These are phyloP conservation scores for Dolichopus griseipennis DNA, from an alignment of 2,888 invertebrate genomes.

Conservation along the genomic window DNA sequence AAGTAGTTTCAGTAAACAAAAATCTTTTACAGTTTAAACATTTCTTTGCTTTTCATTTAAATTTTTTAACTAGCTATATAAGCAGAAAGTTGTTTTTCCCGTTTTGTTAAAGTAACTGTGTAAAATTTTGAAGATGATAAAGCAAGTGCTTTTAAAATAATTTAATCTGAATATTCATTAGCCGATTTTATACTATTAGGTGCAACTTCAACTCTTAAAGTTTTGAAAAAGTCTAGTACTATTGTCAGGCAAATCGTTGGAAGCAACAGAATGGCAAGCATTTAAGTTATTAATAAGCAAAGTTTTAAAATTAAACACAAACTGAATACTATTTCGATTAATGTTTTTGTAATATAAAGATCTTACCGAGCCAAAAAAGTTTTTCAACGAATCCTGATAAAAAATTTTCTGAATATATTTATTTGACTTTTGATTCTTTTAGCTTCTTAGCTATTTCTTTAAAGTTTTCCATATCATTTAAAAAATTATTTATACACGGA, in stretches of 20 bases:
- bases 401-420: background rate
- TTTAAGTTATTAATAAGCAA: background rate
- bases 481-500: slow-evolving; percentile 2
- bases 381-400: background rate
- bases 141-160: too few relatives aligned
- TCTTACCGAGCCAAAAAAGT: background rate
- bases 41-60: too few relatives aligned
- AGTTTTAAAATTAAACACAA: background rate
- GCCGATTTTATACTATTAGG: too few relatives aligned
- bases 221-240: too few relatives aligned
- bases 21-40: too few relatives aligned
- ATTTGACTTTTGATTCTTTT: background rate
- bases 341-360: background rate
- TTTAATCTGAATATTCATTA: too few relatives aligned
- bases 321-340: background rate
- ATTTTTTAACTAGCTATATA: too few relatives aligned
- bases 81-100: too few relatives aligned
- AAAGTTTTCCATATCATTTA: background rate
- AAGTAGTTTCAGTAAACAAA: too few relatives aligned
- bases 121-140: too few relatives aligned
- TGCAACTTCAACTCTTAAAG: too few relatives aligned
- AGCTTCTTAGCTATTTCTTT: background rate
- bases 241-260: background rate
- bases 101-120: too few relatives aligned
- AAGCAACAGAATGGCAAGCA: background rate